A percentile compares a stretch with the other conserved stretches of the same genome.
Conservation (phyloP, 1,140 invertebrate species). For the Aporrectodea caliginosa region DNA sequence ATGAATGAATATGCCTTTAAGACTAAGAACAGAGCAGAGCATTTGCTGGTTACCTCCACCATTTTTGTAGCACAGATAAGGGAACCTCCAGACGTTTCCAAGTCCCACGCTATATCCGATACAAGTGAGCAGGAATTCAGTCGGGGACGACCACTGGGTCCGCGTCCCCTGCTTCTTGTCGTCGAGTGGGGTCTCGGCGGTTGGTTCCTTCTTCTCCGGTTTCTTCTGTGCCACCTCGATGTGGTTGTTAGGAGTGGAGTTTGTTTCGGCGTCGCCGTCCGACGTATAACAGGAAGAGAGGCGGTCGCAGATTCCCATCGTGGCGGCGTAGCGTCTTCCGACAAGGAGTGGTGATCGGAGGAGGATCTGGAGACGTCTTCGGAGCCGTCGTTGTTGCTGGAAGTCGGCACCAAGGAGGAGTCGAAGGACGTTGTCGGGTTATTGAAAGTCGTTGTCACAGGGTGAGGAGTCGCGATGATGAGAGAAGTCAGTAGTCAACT, state of each 20-base stretch:
- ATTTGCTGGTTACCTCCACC: too few relatives aligned
- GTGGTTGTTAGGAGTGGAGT: background rate
- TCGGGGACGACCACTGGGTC: constrained; percentile 49
- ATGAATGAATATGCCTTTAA: too few relatives aligned
- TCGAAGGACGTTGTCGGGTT: too few relatives aligned
- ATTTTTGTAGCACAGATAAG: constrained; percentile 56
- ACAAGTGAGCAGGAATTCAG: constrained; percentile 53
- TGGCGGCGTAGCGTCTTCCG: too few relatives aligned
- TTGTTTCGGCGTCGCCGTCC: background rate
- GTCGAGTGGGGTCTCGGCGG: background rate
- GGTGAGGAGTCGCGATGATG: too few relatives aligned
- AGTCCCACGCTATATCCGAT: constrained; percentile 52
- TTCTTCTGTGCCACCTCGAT: background rate
- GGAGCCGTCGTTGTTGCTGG: too few relatives aligned
- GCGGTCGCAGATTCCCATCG: background rate
- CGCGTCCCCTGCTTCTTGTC: constrained; percentile 36
- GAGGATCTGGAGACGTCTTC: too few relatives aligned
- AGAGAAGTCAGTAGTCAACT: too few relatives aligned
- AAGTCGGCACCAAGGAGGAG: too few relatives aligned
- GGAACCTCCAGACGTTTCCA: constrained; percentile 59
- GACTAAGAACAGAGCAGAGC: too few relatives aligned
- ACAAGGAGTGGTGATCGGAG: too few relatives aligned
- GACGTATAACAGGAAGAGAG: background rate
- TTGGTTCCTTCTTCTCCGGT: background rate
- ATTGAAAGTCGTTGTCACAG: too few relatives aligned